These are phyloP conservation scores for Epizoanthus ramosus DNA, from an alignment of 92 coral and sea anemone species.

Conservation along the genomic window DNA sequence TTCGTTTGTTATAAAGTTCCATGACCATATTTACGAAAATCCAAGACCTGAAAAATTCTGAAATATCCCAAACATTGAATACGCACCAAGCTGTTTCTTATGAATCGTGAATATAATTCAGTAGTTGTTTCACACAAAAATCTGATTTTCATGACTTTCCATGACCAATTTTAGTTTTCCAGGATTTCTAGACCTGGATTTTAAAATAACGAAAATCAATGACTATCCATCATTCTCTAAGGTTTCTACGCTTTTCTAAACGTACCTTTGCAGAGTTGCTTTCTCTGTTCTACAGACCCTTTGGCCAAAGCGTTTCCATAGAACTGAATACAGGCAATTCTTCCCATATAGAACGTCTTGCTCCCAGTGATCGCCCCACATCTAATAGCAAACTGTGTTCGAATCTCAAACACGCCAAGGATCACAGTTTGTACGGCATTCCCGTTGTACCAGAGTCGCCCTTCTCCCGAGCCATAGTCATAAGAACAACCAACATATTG, in stretches of 20 bases:
- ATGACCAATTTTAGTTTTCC: no score
- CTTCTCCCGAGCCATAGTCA: constrained; percentile 52
- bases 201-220: no score
- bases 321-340: constrained; percentile 65
- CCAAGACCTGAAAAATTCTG: no score
- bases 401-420: constrained; percentile 58
- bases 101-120: no score
- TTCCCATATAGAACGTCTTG: constrained; percentile 55
- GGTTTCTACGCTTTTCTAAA: background rate
- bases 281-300: constrained; percentile 48
- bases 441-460: constrained; percentile 70
- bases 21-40: no score
- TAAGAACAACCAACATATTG: constrained; percentile 68
- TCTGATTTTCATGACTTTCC: no score
- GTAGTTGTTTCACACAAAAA: no score
- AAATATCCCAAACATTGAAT: no score
- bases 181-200: background rate
- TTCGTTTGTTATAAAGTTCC: no score
- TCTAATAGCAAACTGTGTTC: constrained; percentile 64
- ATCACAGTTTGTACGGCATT: constrained; percentile 45
- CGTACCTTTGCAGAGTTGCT: constrained; percentile 43
- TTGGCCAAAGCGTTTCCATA: constrained; percentile 45
- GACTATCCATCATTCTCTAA: background rate
- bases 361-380: constrained; percentile 72
- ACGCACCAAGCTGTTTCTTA: no score